Evolutionary conservation across 2,113 vertebrate genomes (phyloP).

Genomic region (Triplophysa siluroides): DNA sequence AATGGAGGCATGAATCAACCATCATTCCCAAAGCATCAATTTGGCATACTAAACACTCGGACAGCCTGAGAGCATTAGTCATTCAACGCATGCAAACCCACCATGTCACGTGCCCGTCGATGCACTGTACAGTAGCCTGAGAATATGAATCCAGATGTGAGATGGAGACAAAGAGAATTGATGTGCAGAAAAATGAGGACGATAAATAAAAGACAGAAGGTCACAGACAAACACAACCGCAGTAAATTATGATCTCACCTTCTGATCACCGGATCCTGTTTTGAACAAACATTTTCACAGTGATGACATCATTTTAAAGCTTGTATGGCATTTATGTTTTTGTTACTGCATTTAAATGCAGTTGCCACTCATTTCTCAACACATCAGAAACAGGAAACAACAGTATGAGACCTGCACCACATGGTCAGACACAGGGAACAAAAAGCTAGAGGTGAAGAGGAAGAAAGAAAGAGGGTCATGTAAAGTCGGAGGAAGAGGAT

Average conservation of each 20-base stretch:
- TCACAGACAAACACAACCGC: too few species aligned
- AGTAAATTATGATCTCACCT: too few species aligned
- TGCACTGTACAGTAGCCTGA: constrained; percentile 35
- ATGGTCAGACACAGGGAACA: constrained; percentile 42
- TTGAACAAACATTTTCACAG: too few species aligned
- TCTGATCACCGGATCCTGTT: too few species aligned
- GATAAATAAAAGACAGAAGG: constrained; percentile 36
- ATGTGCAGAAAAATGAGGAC: constrained; percentile 21
- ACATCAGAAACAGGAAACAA: too few species aligned
- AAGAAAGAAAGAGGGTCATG: constrained; percentile 36
- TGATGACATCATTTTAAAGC: too few species aligned
- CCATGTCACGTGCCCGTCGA: constrained; percentile 59
- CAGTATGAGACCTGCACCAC: constrained; percentile 37
- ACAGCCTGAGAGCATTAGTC: constrained; percentile 53
- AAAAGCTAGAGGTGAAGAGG: constrained; percentile 54
- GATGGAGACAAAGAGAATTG: neutral
- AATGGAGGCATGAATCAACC: constrained; percentile 36
- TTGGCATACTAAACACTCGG: constrained; percentile 36
- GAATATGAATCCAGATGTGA: constrained; percentile 35
- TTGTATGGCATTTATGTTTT: too few species aligned
- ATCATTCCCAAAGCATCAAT: neutral
- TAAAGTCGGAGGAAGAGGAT: constrained; percentile 31
- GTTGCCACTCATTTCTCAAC: too few species aligned
- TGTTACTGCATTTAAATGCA: too few species aligned
- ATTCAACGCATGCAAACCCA: constrained; percentile 59